Conservation (phyloP, 2,797 vertebrate species). For the Galago senegalensis region DNA sequence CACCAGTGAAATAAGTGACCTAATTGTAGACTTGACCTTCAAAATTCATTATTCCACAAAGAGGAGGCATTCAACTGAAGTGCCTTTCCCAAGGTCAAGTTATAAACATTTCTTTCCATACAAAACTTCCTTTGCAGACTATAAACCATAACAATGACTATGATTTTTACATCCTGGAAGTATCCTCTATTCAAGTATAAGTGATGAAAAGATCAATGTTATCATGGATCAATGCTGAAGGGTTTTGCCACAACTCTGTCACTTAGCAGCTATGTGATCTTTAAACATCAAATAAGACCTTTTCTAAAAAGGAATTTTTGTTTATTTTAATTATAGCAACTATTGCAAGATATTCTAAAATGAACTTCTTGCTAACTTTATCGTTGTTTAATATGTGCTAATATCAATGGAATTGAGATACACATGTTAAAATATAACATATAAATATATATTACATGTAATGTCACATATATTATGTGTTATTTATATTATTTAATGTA, state of each 20-base stretch:
- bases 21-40: background rate
- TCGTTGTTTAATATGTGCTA: background rate
- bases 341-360: background rate
- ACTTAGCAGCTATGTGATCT: background rate
- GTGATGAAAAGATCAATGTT: background rate
- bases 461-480: background rate
- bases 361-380: background rate
- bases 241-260: background rate
- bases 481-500: background rate
- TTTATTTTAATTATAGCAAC: background rate
- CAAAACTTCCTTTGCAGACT: background rate
- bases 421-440: background rate
- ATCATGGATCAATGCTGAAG: background rate
- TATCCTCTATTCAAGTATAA: background rate
- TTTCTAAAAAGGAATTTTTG: background rate
- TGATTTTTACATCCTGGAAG: background rate
- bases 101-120: background rate
- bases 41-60: background rate
- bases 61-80: background rate
- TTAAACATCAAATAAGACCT: background rate
- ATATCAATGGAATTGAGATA: background rate
- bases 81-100: background rate
- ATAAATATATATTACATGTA: background rate
- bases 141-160: background rate
- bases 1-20: background rate